Evolutionary conservation across 2,888 invertebrate species (phyloP).

Genomic region (Pseudococcus longispinus): DNA sequence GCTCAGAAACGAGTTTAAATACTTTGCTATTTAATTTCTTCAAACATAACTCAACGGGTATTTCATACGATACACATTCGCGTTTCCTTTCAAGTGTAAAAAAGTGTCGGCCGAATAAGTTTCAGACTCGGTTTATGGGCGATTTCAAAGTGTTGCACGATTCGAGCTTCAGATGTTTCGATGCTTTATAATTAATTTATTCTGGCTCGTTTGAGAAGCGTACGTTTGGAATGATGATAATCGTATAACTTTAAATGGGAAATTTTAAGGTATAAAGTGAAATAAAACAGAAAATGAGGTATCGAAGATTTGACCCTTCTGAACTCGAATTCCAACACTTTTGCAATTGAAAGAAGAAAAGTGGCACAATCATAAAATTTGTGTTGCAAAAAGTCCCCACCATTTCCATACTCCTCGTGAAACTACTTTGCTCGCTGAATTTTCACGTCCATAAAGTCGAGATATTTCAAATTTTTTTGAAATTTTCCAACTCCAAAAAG

Average conservation of each 20-base stretch:
- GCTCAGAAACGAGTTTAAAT: slow-evolving; percentile 32
- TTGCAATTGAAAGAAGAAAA: too few relatives aligned
- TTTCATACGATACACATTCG: neutral
- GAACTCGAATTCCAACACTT: too few relatives aligned
- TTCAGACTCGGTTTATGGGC: neutral
- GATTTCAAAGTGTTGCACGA: neutral
- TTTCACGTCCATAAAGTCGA: too few relatives aligned
- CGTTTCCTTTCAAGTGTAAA: slow-evolving; percentile 10
- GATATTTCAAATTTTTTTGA: too few relatives aligned
- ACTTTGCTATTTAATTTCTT: slow-evolving; percentile 26
- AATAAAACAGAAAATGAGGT: too few relatives aligned
- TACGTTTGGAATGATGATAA: neutral
- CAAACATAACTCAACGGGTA: slow-evolving; percentile 10
- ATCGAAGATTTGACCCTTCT: too few relatives aligned
- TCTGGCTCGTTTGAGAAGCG: neutral
- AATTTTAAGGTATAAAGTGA: too few relatives aligned
- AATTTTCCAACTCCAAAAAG: too few relatives aligned
- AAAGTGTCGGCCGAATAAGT: neutral
- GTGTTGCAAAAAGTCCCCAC: too few relatives aligned
- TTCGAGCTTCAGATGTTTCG: neutral
- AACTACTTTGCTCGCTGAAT: too few relatives aligned
- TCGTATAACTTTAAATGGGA: neutral
- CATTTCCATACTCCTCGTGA: too few relatives aligned
- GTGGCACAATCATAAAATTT: too few relatives aligned
- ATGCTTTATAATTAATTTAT: slow-evolving; percentile 1